Evolutionary conservation across 2,797 vertebrate species (phyloP).

Genomic region (Tympanoctomys barrerae): DNA sequence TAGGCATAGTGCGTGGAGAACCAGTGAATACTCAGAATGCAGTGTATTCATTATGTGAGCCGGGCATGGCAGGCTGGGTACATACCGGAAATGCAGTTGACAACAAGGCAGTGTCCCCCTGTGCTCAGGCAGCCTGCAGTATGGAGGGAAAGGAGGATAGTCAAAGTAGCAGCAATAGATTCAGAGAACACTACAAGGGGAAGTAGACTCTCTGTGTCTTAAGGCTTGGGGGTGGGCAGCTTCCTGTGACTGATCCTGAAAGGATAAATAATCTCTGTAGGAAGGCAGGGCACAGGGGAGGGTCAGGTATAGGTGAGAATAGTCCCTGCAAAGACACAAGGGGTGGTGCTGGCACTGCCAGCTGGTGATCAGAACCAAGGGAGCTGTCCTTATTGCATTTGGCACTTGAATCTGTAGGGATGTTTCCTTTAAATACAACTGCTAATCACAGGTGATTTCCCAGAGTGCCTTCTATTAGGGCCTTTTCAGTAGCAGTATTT

Average conservation of each 20-base stretch:
- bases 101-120: fast-evolving
- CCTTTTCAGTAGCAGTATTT: background rate
- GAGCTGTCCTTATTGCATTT: background rate
- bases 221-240: background rate
- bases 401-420: background rate
- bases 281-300: background rate
- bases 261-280: background rate
- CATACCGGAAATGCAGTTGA: fast-evolving
- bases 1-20: fast-evolving
- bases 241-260: background rate
- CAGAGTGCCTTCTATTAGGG: background rate
- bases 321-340: background rate
- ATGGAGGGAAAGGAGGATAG: background rate
- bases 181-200: fast-evolving
- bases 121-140: fast-evolving
- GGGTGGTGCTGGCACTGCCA: fast-evolving
- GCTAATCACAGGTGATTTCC: constrained; percentile 23
- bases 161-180: background rate
- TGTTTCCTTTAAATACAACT: constrained; percentile 15
- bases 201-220: fast-evolving
- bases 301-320: fast-evolving
- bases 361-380: too few species aligned
- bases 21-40: fast-evolving
- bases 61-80: fast-evolving
- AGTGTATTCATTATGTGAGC: fast-evolving